Percentiles rank a stretch among this genome's conserved stretches.
phyloP scores from a whole-genome alignment of 2,888 invertebrate genomes.

The Penaeus monodon region DNA sequence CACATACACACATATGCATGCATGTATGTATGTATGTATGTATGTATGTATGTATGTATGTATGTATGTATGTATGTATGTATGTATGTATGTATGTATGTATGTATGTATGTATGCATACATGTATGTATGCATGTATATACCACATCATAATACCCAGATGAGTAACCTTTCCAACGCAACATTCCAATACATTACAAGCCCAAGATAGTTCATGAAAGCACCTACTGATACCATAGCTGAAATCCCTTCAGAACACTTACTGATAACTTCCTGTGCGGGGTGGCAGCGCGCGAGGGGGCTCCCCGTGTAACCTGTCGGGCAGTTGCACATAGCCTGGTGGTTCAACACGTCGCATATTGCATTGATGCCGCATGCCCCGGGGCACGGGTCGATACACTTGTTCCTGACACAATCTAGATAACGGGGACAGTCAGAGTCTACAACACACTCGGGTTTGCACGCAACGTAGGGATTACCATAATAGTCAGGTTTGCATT shows the following conservation, averaged over 20 bases:
- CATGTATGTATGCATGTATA: too few relatives aligned
- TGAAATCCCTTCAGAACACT: neutral
- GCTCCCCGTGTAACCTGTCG: constrained; percentile 67
- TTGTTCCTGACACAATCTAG: constrained; percentile 66
- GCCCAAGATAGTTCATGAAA: too few relatives aligned
- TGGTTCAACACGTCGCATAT: constrained; percentile 69
- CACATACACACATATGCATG: too few relatives aligned
- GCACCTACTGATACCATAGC: too few relatives aligned
- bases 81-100: too few relatives aligned
- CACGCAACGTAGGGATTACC: constrained; percentile 76
- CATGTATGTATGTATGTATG: too few relatives aligned
- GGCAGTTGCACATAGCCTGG: constrained; percentile 67
- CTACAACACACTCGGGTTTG: constrained; percentile 65
- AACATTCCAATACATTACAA: too few relatives aligned
- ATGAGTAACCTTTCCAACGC: too few relatives aligned
- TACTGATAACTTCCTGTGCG: neutral
- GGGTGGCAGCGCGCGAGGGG: constrained; percentile 51
- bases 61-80: too few relatives aligned
- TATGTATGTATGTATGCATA: too few relatives aligned
- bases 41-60: too few relatives aligned
- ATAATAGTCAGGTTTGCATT: constrained; percentile 83
- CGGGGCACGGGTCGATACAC: constrained; percentile 79
- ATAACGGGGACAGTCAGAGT: constrained; percentile 66
- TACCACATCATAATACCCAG: too few relatives aligned
- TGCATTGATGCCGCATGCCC: constrained; percentile 82